phyloP scores from a whole-genome alignment of 2,797 vertebrate species.

The Prunella strophiata region DNA sequence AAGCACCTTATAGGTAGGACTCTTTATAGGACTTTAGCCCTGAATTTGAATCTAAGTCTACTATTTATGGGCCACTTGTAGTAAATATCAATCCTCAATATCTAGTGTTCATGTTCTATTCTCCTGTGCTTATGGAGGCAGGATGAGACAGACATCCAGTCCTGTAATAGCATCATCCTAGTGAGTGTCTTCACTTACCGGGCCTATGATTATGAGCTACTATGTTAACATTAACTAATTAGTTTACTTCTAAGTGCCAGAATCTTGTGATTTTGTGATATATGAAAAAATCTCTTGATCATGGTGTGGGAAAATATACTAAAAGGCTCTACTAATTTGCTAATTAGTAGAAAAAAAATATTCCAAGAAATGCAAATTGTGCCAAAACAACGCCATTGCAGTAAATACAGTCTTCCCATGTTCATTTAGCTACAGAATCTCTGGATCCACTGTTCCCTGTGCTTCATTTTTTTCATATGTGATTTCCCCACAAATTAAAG shows the following conservation, averaged over 20 bases:
- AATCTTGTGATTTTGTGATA: neutral
- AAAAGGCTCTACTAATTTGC: neutral
- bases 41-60: neutral
- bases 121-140: neutral
- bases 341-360: neutral
- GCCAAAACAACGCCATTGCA: neutral
- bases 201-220: neutral
- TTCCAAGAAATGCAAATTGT: neutral
- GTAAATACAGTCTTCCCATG: neutral
- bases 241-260: neutral
- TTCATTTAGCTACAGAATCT: neutral
- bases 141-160: neutral
- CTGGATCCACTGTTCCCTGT: neutral
- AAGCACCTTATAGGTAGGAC: neutral
- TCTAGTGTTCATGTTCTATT: neutral
- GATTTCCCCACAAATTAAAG: slow-evolving; percentile 23
- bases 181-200: neutral
- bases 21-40: neutral
- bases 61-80: neutral
- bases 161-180: neutral
- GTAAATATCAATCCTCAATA: neutral
- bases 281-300: neutral
- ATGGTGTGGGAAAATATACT: neutral
- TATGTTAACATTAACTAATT: neutral
- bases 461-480: neutral